Base-by-base conservation (phyloP, 2,888 invertebrate genomes). In the Cybosia mesomella region DNA sequence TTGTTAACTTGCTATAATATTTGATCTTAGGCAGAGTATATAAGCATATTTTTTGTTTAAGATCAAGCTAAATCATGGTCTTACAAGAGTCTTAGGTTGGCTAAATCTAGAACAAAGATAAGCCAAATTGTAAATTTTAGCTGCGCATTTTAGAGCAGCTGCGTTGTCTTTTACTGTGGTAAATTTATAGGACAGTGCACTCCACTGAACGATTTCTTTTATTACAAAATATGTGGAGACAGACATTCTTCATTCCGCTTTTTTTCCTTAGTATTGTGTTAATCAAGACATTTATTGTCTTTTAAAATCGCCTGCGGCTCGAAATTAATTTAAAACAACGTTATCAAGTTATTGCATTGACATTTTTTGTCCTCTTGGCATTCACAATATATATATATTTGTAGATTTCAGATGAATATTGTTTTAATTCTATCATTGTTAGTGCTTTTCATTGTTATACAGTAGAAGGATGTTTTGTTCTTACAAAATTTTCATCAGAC, bases 351-450 rank as follows among this genome's bases (percentile, higher is more conserved):
- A 15, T 39, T 39, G 2, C 32, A 13, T 11, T 39, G 3, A 15
- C 39, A 39, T 4, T 15, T 15, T 39, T 39, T 39, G 39, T 13
- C 55, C n/a, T 28, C 39, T 57, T 13, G 24, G 28, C 28, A n/a
- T 39, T 64, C 57, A 64, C 22, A 21, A n/a, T 7, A 39, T 9
- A 8, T 7, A 0, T 32, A 22, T 34, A 15, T 54, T 21, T 18
- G 15, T 28, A 28, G 18, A 57, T 22, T 39, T 43, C 28, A 39
- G 11, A 57, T 21, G 64, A 72, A 76, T 72, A 70, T 65, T 67
- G 54, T 36, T 70, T 64, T 58, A 39, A 59, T 28, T 59, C 10
- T 10, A 54, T 24, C 11, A 63, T 66, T 79, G 28, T 58, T 53
- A 43, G 34, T 59, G 32, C 21, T 68, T 53, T 39, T 60, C 36